These are phyloP conservation scores for Pheosia tremula DNA, from an alignment of 2,888 invertebrate genomes.

Conservation along the genomic window DNA sequence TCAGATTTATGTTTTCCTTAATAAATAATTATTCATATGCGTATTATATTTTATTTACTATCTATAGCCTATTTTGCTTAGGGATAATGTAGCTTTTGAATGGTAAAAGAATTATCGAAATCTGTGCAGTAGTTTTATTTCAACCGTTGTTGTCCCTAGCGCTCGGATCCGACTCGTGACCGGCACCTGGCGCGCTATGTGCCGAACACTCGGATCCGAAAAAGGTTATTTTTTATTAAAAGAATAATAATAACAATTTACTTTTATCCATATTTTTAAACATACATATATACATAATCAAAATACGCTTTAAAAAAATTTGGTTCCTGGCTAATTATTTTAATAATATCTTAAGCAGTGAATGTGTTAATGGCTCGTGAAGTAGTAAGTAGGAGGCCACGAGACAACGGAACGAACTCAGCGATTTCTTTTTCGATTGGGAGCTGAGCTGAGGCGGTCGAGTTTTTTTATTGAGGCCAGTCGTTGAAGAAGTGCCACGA, in stretches of 20 bases:
- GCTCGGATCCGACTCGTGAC: constrained; percentile 16
- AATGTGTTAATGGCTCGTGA: no score
- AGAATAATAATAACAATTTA: constrained; percentile 13
- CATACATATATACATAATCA: constrained; percentile 12
- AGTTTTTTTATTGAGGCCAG: no score
- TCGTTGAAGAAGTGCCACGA: no score
- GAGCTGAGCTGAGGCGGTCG: no score
- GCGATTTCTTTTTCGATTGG: no score
- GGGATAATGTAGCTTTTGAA: constrained; percentile 11
- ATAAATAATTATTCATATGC: no score
- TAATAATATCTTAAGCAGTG: constrained; percentile 13
- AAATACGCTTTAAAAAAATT: constrained; percentile 14
- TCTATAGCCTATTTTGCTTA: constrained; percentile 7
- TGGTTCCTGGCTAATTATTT: constrained; percentile 13
- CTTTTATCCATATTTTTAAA: constrained; percentile 13
- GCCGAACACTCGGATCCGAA: constrained; percentile 18
- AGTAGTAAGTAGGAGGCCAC: no score
- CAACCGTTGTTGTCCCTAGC: constrained; percentile 12
- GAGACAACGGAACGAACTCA: no score
- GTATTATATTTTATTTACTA: constrained; percentile 14
- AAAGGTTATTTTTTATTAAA: constrained; percentile 12
- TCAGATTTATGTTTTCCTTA: constrained; percentile 16
- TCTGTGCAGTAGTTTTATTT: constrained; percentile 10
- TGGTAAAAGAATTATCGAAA: constrained; percentile 11
- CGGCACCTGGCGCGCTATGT: constrained; percentile 14